Evolutionary conservation across 2,888 invertebrate species (phyloP).

Genomic region (Rhingia campestris): DNA sequence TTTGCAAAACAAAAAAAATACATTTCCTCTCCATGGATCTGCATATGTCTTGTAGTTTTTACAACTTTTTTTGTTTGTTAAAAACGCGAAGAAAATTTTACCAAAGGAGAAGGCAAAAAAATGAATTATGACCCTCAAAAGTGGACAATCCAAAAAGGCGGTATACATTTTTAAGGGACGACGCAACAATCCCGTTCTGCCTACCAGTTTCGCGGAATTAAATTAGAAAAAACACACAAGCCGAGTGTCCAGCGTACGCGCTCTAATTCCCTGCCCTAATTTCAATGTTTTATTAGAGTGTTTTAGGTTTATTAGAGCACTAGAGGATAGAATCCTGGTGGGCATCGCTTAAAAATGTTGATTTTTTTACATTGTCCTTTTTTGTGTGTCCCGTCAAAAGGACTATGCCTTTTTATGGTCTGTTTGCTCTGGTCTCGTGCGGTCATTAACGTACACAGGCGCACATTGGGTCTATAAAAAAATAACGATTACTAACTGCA

Average conservation of each 20-base stretch:
- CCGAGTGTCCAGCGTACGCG: neutral
- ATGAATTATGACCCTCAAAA: constrained; percentile 52
- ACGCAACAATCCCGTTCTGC: neutral
- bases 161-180: neutral
- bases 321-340: constrained; percentile 11
- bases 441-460: constrained; percentile 56
- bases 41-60: constrained; percentile 51
- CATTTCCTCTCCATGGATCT: constrained; percentile 33
- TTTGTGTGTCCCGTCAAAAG: neutral
- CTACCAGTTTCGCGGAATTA: constrained; percentile 11
- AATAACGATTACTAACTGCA: constrained; percentile 17
- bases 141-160: constrained; percentile 3
- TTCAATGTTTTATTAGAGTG: constrained; percentile 23
- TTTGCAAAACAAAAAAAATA: constrained; percentile 17
- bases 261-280: constrained; percentile 17
- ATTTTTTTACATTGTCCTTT: constrained; percentile 51
- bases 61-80: constrained; percentile 50
- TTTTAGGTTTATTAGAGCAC: constrained; percentile 44
- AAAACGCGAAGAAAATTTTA: constrained; percentile 30
- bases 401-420: constrained; percentile 50
- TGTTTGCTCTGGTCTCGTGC: constrained; percentile 59
- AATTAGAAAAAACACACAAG: constrained; percentile 15
- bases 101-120: constrained; percentile 8
- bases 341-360: constrained; percentile 43
- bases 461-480: constrained; percentile 32